Base-by-base conservation (phyloP, 2,888 invertebrate genomes). In the Pteria penguin region DNA sequence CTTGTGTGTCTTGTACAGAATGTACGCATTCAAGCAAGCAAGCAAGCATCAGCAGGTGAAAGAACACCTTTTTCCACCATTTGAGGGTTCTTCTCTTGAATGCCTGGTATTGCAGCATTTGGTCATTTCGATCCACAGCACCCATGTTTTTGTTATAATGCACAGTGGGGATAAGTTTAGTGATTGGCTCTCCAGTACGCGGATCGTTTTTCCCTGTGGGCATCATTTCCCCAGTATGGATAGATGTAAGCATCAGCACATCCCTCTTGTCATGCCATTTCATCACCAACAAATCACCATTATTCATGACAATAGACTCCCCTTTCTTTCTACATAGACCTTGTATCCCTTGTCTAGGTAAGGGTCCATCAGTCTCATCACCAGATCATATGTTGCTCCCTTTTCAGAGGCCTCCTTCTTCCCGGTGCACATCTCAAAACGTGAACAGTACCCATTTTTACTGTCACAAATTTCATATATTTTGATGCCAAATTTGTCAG, bases 51-150 rank as follows among this genome's bases (percentile, higher is more conserved):
- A 79, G 5, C 0, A 77, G 27, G 31, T 78, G 81, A 29, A 79
- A 79, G 29, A 79, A 63, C 4, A 76, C 69, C 29, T 66, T 73
- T 45, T 78, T 78, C 81, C 78, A 81, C 81, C 78, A 81, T 36
- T 79, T 81, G 32, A 76, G 11, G 14, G 78, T 79, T 31, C 75
- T 33, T 2, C 52, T 2, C 18, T 74, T 71, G 62, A 81, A 76
- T 0, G 74, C 70, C n/a, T 63, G 27, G 55, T 81, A 76, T 0
- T 52, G 18, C 14, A 75, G 63, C 71, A 76, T 79, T 58, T 79
- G 79, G 54, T 79, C 77, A 55, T 66, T 63, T 5, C 68, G 45
- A 61, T 81, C 78, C 18, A 79, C 74, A 26, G 69, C 78, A 18
- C 76, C 76, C 78, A 81, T 78, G 60, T 33, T 60, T 61, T 77